Conservation (phyloP, 2,888 invertebrate species). For the Tinea pellionella region DNA sequence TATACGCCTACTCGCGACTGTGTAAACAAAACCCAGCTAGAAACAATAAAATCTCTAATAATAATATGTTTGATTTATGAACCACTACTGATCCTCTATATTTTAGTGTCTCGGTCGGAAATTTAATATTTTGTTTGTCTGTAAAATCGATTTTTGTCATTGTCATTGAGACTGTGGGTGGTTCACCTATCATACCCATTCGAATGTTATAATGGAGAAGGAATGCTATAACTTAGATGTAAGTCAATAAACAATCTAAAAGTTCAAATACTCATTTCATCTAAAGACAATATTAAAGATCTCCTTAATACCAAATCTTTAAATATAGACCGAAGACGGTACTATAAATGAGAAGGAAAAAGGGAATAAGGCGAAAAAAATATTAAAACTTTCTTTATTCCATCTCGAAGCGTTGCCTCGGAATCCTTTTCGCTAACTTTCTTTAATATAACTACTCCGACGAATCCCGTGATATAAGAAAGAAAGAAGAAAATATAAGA, state of each 20-base stretch:
- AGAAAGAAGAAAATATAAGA: conserved; percentile 18
- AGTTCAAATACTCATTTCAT: too few species aligned
- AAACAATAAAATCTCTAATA: conserved; percentile 60
- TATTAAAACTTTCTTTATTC: conserved; percentile 49
- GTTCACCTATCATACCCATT: too few species aligned
- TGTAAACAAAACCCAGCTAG: conserved; percentile 53
- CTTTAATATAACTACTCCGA: conserved; percentile 31
- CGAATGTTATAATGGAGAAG: too few species aligned
- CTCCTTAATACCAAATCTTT: conserved; percentile 16
- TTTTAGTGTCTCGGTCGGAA: conserved; percentile 1
- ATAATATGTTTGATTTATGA: conserved; percentile 62
- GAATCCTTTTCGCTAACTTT: conserved; percentile 45
- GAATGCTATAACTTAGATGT: too few species aligned
- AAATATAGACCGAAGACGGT: conserved; percentile 24
- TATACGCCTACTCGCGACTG: conserved; percentile 36
- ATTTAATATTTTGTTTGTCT: background rate
- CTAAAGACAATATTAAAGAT: background rate
- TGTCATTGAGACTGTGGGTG: background rate
- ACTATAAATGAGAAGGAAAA: conserved; percentile 33
- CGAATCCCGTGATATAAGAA: conserved; percentile 19
- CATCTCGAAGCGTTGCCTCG: conserved; percentile 30
- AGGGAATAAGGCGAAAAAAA: conserved; percentile 32
- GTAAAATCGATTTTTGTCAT: background rate
- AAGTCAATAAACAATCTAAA: too few species aligned
- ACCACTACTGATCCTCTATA: conserved; percentile 26